Base-by-base conservation (phyloP, 2,888 invertebrate genomes). In the Mycalesis mineus region DNA sequence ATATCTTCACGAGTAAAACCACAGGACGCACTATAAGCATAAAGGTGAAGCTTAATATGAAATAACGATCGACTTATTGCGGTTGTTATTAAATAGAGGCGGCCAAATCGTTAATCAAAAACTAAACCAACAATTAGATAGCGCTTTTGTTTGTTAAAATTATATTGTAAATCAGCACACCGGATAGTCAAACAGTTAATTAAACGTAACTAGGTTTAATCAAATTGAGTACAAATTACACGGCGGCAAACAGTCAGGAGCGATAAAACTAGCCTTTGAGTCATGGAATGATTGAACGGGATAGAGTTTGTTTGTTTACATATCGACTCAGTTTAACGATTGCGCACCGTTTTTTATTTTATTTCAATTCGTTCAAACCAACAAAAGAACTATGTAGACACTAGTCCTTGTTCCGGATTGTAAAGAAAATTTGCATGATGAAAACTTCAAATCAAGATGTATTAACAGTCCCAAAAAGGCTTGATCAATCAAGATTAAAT, bases 241-340 rank as follows among this genome's bases (percentile, higher is more conserved):
- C 68, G 71, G 71, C 73, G 64, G 72, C 74, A 73, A 78, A 78
- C 80, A 85, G 78, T 78, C 73, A 76, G 69, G 68, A 72, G 74
- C 78, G 78, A 75, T 78, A 80, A 79, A 84, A 81, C 72, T 72
- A 72, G 71, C 78, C 77, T 84, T 84, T 85, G 82, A 81, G 75
- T 70, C 71, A 66, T 70, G 74, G 74, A 77, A 78, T 83, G 80
- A 84, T 80, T 80, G 82, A 80, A 69, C 22, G 71, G 72, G 64
- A 63, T 66, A 60, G 63, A 67, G 68, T 68, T 68, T 80, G 77
- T 83, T 80, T 87, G 86, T 88, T 87, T 84, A 86, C 84, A 84
- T 80, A 83, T 81, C 76, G 78, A 82, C 80, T 82, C 82, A 86
- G 85, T 88, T 87, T 41, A 86, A 82, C 82, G 75, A 80, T 78